A percentile compares a stretch with the other conserved stretches of the same genome.
phyloP scores from a whole-genome alignment of 1,140 invertebrate species.

The Caenorhabditis inopinata region DNA sequence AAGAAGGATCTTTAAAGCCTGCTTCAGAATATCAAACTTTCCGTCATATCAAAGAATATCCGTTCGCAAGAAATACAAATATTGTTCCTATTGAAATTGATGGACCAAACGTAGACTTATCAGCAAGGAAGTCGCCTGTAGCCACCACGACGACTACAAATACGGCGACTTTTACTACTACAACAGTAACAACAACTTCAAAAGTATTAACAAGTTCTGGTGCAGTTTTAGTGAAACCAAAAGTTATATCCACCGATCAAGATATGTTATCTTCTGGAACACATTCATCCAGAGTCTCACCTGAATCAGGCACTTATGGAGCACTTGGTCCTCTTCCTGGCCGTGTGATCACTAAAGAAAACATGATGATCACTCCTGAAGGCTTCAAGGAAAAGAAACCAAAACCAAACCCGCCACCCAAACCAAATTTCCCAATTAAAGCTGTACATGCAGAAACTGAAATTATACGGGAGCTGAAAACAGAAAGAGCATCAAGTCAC shows the following conservation, averaged over 20 bases:
- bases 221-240: conserved; percentile 23
- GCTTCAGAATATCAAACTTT: neutral
- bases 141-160: neutral
- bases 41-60: conserved; percentile 31
- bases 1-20: conserved; percentile 10
- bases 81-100: conserved; percentile 46
- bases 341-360: conserved; percentile 44
- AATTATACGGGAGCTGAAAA: neutral
- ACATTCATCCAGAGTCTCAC: conserved; percentile 12
- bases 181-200: conserved; percentile 8
- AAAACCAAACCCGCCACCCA: conserved; percentile 49
- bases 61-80: conserved; percentile 8
- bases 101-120: conserved; percentile 43
- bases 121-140: neutral
- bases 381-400: conserved; percentile 46
- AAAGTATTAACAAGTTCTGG: conserved; percentile 33
- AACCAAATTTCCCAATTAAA: conserved; percentile 35
- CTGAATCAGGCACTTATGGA: conserved; percentile 45
- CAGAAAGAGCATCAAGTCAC: conserved; percentile 7
- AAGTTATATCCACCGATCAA: conserved; percentile 26
- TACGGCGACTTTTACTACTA: neutral
- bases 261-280: conserved; percentile 29
- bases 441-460: neutral
- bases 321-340: conserved; percentile 49
- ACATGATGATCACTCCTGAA: conserved; percentile 49